Base-by-base conservation (phyloP, 2,888 invertebrate genomes). In the Chrysotoxum bicinctum region DNA sequence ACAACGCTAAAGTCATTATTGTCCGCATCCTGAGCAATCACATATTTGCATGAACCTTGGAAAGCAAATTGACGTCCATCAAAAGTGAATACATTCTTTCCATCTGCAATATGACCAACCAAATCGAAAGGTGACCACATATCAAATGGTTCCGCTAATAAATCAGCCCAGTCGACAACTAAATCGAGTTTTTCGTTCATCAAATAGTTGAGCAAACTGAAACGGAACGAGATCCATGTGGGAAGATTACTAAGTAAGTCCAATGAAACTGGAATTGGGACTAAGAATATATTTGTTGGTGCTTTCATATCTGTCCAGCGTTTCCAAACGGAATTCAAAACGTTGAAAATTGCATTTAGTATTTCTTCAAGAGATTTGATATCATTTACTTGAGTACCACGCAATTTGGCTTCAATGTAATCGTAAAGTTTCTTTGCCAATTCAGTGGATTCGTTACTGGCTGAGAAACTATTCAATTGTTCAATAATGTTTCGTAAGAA, bases 81-180 rank as follows among this genome's bases (percentile, higher is more conserved):
- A 92, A 98, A 98, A 0, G 97, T 97, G 92, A 97, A 96, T 91
- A 97, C 94, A 92, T 97, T 96, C 89, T 96, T 95, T 1, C 96
- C 96, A 90, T 97, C 96, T 12, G 95, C 93, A 4, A 98, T 91
- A 43, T 95, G 93, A 9, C 95, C 98, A 62, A 94, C 93, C 77
- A 95, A 95, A 94, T 93, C 40, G 90, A 94, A 94, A 23, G 96
- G 94, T 87, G 94, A 95, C 37, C 96, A 89, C 87, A 94, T 93
- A 54, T 95, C 93, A 92, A 94, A 94, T 0, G 94, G 92, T 77
- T 93, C 92, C 87, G 94, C 89, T n/a, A 94, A 43, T 50, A 94
- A 88, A 3, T 78, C 21, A 1, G 88, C 60, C 21, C 87, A 87
- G 8, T 60, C 4, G 91, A 79, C 0, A 94, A 89, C n/a, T 93